phyloP scores from a whole-genome alignment of 2,888 invertebrate species.

The Boloria selene region DNA sequence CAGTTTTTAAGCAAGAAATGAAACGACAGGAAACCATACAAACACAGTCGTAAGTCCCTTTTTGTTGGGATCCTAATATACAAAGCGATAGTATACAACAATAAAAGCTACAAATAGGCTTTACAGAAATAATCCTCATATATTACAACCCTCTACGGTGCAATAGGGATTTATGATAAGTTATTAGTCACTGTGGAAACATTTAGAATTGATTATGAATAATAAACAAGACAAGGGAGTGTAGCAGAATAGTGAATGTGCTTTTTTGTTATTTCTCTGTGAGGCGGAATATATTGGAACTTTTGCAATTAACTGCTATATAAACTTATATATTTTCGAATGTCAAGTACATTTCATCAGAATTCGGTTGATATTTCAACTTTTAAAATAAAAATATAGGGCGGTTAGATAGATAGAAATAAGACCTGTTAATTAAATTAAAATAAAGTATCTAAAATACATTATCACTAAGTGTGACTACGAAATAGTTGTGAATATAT shows the following conservation, averaged over 20 bases:
- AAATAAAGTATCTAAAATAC: background rate
- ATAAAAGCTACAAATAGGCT: conserved; percentile 59
- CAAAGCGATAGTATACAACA: conserved; percentile 40
- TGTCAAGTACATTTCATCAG: too few species aligned
- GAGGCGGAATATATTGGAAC: conserved; percentile 4
- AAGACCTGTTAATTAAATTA: background rate
- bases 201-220: conserved; percentile 75
- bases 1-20: conserved; percentile 20
- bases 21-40: conserved; percentile 25
- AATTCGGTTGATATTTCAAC: too few species aligned
- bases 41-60: conserved; percentile 33
- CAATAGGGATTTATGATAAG: conserved; percentile 74
- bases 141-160: conserved; percentile 74
- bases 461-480: conserved; percentile 14
- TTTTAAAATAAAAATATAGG: background rate
- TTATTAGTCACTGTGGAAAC: conserved; percentile 76
- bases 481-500: conserved; percentile 25
- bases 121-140: conserved; percentile 66
- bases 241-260: conserved; percentile 54
- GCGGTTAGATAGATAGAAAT: background rate
- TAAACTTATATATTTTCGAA: background rate
- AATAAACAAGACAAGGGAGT: conserved; percentile 72
- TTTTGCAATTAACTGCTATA: conserved; percentile 10
- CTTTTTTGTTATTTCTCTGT: conserved; percentile 13
- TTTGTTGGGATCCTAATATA: conserved; percentile 40